Evolutionary conservation across 2,888 invertebrate genomes (phyloP), one percentile per base, ranked within the genome.

Genomic region (Lycophotia porphyrea): DNA sequence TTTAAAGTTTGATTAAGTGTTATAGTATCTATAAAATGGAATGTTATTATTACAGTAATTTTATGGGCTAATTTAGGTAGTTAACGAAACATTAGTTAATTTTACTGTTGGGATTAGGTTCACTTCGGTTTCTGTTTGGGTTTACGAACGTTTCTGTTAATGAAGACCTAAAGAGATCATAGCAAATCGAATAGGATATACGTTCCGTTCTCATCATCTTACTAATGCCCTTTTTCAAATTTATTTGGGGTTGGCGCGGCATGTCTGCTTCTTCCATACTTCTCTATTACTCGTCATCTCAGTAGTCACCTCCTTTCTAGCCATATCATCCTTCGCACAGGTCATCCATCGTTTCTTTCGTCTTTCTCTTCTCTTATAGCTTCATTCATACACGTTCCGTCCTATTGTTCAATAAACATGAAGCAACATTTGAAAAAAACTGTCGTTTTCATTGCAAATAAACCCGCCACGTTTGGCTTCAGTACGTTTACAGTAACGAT

Each of bases 1-100:
- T 87, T 82, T 87, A 84, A 86, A 84, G 80, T 84, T 76, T 84
- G 84, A 84, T 84, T 75, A 74, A 82, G 68, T 84, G 80, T 81
- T 73, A 85, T 83, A 65, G 74, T 86, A 78, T 80, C 82, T 66
- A 76, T 81, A 76, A 83, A 84, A 85, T 69, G 68, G 71, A 80
- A 85, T 73, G 74, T 81, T 72, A 72, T 82, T 74, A 72, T 81
- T 68, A 76, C 80, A 71, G 75, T 78, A 27, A 73, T 76, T 78
- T 79, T 69, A 73, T 72, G 75, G 52, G 58, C 73, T 72, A 71
- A 87, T 82, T 82, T 66, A 68, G 75, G 74, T 77, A 80, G 79
- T 81, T 81, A 81, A 76, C 71, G 65, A 65, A 66, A 64, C 85
- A 80, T 87, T 78, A 84, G 80, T 84, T 82, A 74, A 65, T 79